Conservation (phyloP, 2,113 vertebrate genomes). For the Corapipo altera region DNA sequence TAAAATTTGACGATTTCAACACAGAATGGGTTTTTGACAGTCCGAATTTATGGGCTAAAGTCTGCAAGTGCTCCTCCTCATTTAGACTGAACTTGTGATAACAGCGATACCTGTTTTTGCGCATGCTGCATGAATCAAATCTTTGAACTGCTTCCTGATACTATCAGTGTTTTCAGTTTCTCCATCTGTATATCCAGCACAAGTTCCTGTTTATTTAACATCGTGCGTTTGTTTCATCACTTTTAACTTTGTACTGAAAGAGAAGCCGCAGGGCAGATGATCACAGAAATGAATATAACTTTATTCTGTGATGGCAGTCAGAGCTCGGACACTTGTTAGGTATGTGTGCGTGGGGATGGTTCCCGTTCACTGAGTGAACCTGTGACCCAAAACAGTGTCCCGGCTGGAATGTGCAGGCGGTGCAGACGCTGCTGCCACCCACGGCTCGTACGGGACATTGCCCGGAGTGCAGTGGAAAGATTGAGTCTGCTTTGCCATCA, state of each 20-base stretch:
- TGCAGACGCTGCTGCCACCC: background rate
- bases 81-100: background rate
- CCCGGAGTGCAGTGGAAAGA: background rate
- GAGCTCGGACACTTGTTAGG: background rate
- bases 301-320: accelerated
- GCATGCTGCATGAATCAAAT: background rate
- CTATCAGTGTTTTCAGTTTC: background rate
- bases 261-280: background rate
- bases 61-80: background rate
- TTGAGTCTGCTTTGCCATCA: background rate
- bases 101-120: background rate
- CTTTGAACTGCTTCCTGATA: background rate
- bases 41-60: background rate
- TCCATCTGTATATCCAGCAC: background rate
- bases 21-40: background rate
- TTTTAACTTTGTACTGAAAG: background rate
- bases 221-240: background rate
- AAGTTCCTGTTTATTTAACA: background rate
- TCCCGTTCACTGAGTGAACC: background rate
- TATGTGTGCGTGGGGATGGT: background rate
- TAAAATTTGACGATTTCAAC: background rate
- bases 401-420: background rate
- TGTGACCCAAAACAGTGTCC: background rate
- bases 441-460: background rate
- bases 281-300: background rate